phyloP scores from a whole-genome alignment of 2,797 vertebrate genomes.

The Chelon auratus region DNA sequence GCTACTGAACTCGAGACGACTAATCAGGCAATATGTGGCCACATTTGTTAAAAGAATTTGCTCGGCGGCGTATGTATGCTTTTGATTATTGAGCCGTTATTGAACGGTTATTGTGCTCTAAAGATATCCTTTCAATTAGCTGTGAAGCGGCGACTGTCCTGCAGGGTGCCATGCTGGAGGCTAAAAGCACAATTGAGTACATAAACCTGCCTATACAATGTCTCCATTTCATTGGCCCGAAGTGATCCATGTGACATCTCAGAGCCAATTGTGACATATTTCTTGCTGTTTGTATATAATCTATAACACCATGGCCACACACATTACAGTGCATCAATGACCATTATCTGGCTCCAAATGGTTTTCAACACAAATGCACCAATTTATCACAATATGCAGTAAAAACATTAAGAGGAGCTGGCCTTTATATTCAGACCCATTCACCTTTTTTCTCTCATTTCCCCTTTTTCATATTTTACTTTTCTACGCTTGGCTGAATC shows the following conservation, averaged over 20 bases:
- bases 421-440: slow-evolving; percentile 64
- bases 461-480: slow-evolving; percentile 61
- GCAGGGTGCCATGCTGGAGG: slow-evolving; percentile 75
- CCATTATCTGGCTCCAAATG: slow-evolving; percentile 58
- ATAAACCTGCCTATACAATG: slow-evolving; percentile 74
- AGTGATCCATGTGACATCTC: slow-evolving; percentile 74
- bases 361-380: slow-evolving; percentile 60
- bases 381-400: slow-evolving; percentile 75
- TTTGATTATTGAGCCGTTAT: slow-evolving; percentile 51
- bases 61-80: slow-evolving; percentile 42
- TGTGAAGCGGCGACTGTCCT: slow-evolving; percentile 67
- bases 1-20: slow-evolving; percentile 24
- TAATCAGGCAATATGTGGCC: slow-evolving; percentile 34
- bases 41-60: slow-evolving; percentile 55
- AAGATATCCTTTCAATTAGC: slow-evolving; percentile 76
- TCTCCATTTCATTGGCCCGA: slow-evolving; percentile 75
- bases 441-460: slow-evolving; percentile 43
- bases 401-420: slow-evolving; percentile 66
- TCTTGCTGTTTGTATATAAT: slow-evolving; percentile 66
- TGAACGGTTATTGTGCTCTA: slow-evolving; percentile 69
- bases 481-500: slow-evolving; percentile 69
- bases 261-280: slow-evolving; percentile 59
- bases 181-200: slow-evolving; percentile 70
- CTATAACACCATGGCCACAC: slow-evolving; percentile 49
- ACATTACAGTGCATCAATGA: slow-evolving; percentile 68